phyloP scores from a whole-genome alignment of 2,888 invertebrate species.

The Empis stercorea region DNA sequence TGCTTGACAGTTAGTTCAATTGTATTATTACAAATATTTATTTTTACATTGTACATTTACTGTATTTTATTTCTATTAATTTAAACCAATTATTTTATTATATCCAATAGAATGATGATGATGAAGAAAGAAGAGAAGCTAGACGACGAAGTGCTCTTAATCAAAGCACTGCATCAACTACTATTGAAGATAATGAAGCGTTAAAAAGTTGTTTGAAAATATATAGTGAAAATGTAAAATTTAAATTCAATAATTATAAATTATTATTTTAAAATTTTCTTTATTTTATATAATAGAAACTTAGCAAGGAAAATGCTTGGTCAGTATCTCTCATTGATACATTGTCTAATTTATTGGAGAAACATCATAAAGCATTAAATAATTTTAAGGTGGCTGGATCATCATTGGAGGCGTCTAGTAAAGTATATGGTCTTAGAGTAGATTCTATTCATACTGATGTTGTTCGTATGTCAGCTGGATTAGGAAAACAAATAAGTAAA shows the following conservation, averaged over 20 bases:
- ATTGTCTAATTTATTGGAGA: slow-evolving; percentile 60
- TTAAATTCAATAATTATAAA: not conserved
- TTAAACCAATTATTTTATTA: not conserved
- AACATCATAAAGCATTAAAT: slow-evolving; percentile 56
- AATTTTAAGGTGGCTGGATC: slow-evolving; percentile 70
- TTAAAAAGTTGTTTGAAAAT: slow-evolving; percentile 63
- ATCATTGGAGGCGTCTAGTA: slow-evolving; percentile 76
- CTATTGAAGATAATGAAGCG: slow-evolving; percentile 46
- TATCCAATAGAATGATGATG: slow-evolving; percentile 41
- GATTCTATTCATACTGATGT: slow-evolving; percentile 74
- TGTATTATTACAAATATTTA: too few species aligned
- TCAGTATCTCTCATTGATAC: slow-evolving; percentile 75
- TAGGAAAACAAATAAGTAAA: slow-evolving; percentile 26
- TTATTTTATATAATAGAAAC: slow-evolving; percentile 55
- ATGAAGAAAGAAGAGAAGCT: slow-evolving; percentile 43
- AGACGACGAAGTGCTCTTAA: slow-evolving; percentile 23
- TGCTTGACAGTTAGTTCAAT: not conserved
- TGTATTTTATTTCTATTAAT: not conserved
- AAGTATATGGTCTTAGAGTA: slow-evolving; percentile 77
- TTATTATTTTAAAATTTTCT: not conserved
- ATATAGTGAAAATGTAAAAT: slow-evolving; percentile 62
- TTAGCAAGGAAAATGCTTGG: slow-evolving; percentile 82
- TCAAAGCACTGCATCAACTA: slow-evolving; percentile 14
- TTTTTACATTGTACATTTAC: too few species aligned
- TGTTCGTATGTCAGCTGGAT: slow-evolving; percentile 59